A percentile compares a stretch with the other conserved stretches of the same genome.
phyloP scores from a whole-genome alignment of 2,888 invertebrate species.

The Malacosoma neustria region DNA sequence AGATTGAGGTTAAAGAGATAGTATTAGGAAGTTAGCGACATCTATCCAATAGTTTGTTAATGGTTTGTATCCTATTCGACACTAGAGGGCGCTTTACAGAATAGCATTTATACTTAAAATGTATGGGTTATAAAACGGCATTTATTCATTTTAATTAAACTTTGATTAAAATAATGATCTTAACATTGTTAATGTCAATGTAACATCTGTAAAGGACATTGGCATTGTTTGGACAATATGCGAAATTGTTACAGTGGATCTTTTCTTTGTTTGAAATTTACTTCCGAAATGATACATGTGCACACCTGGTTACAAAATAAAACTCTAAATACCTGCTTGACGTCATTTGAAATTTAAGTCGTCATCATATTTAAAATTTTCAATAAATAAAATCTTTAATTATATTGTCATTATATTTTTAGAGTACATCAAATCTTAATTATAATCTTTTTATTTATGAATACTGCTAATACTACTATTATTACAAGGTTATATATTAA shows the following conservation, averaged over 20 bases:
- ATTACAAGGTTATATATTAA: too few relatives aligned
- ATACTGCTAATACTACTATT: too few relatives aligned
- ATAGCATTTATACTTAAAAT: too few relatives aligned
- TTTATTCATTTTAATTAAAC: too few relatives aligned
- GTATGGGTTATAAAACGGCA: too few relatives aligned
- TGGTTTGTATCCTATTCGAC: slow-evolving; percentile 45
- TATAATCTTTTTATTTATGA: too few relatives aligned
- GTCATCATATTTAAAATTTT: too few relatives aligned
- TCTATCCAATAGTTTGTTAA: slow-evolving; percentile 34
- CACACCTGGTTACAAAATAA: slow-evolving; percentile 9
- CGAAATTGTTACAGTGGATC: not conserved
- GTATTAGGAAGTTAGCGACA: slow-evolving; percentile 36
- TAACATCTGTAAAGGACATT: not conserved
- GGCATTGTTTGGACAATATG: not conserved
- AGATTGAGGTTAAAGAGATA: too few relatives aligned
- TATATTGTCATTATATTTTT: too few relatives aligned
- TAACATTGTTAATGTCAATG: not conserved
- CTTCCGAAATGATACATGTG: slow-evolving; percentile 6
- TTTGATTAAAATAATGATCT: too few relatives aligned
- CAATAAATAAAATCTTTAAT: too few relatives aligned
- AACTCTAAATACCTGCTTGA: not conserved
- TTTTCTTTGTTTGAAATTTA: not conserved
- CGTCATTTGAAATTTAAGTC: not conserved
- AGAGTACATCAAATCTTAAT: too few relatives aligned
- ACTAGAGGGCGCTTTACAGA: slow-evolving; percentile 50